phyloP scores from a whole-genome alignment of 2,113 vertebrate genomes.

The Percopsis transmontana region DNA sequence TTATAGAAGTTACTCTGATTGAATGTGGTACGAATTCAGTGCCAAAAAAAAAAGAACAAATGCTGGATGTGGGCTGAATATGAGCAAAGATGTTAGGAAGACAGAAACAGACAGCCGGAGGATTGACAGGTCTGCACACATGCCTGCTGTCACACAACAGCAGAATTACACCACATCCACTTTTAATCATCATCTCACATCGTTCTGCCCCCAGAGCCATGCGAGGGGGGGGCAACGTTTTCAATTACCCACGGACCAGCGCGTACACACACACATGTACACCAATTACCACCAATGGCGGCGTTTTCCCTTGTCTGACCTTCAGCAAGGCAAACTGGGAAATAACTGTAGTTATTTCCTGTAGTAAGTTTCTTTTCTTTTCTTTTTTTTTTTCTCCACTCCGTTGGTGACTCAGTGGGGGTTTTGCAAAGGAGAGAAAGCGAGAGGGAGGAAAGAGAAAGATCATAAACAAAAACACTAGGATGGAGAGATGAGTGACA shows the following conservation, averaged over 20 bases:
- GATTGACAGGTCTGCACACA: neutral
- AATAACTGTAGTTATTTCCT: conserved; percentile 44
- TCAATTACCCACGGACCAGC: conserved; percentile 42
- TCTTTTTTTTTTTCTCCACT: conserved; percentile 29
- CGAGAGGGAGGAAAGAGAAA: neutral
- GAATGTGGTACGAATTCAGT: conserved; percentile 6
- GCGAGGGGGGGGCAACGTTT: conserved; percentile 53
- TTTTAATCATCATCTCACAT: conserved; percentile 54
- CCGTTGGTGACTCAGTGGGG: conserved; percentile 39
- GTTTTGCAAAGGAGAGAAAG: conserved; percentile 27
- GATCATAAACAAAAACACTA: conserved; percentile 22
- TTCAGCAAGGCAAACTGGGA: conserved; percentile 55
- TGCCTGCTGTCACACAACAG: conserved; percentile 22
- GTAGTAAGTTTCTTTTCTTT: no score
- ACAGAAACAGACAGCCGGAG: neutral
- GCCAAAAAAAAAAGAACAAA: conserved; percentile 14
- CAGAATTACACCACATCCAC: conserved; percentile 47
- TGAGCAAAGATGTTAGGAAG: neutral
- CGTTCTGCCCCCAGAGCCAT: conserved; percentile 29
- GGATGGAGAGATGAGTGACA: conserved; percentile 51
- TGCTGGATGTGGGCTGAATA: neutral
- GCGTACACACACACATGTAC: conserved; percentile 16
- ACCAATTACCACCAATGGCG: conserved; percentile 59
- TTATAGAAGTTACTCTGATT: conserved; percentile 1
- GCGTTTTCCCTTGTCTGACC: conserved; percentile 56